phyloP scores from a whole-genome alignment of 2,888 invertebrate species.

The Hofmannophila pseudospretella region DNA sequence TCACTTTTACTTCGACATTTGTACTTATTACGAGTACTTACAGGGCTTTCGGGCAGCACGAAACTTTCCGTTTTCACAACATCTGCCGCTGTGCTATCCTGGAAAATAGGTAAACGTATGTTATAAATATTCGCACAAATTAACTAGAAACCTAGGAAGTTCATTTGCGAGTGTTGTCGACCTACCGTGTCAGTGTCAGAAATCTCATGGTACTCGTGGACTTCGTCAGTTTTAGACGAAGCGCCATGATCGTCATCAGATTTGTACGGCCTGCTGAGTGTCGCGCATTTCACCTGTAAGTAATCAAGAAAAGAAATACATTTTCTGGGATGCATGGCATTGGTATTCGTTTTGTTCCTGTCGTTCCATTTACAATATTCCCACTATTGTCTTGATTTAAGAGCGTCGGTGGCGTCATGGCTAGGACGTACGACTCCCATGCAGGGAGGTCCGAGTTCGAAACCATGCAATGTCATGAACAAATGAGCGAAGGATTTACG shows the following conservation, averaged over 20 bases:
- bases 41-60: slow-evolving; percentile 38
- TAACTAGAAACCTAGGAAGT: background rate
- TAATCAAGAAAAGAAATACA: background rate
- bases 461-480: too few species aligned
- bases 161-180: too few species aligned
- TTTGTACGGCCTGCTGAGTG: slow-evolving; percentile 46
- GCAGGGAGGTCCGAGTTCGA: too few species aligned
- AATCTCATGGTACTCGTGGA: slow-evolving; percentile 67
- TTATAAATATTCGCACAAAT: too few species aligned
- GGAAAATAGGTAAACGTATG: slow-evolving; percentile 12
- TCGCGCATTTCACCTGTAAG: slow-evolving; percentile 53
- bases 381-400: too few species aligned
- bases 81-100: slow-evolving; percentile 46
- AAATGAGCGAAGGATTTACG: too few species aligned
- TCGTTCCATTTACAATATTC: too few species aligned
- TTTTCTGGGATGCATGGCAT: background rate
- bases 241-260: slow-evolving; percentile 28
- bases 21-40: too few species aligned
- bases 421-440: too few species aligned
- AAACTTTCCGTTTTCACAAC: slow-evolving; percentile 29
- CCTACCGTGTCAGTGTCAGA: slow-evolving; percentile 61
- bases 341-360: background rate
- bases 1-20: too few species aligned
- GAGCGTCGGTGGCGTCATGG: too few species aligned
- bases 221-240: slow-evolving; percentile 38